Evolutionary conservation across 2,888 invertebrate species (phyloP), one percentile per base, ranked within the genome.

Genomic region (Teleogryllus oceanicus): DNA sequence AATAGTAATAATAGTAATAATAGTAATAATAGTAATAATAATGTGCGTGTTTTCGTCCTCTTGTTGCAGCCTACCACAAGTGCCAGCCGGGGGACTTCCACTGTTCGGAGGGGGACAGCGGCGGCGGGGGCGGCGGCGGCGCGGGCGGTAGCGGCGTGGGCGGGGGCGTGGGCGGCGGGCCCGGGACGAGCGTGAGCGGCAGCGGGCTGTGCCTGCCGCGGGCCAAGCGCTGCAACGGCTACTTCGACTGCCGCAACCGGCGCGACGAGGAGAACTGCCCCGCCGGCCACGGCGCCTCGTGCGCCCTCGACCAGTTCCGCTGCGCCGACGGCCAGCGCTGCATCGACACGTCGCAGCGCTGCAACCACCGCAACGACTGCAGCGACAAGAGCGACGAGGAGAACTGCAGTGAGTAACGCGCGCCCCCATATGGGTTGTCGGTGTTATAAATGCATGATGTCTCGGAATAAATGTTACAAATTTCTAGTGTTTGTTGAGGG

Each of bases 321-420:
- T 96, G 96, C 87, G 92, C 92, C 83, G 91, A 92, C 84, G 94
- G 94, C 75, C 91, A 91, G 85, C 92, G 93, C 84, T 97, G 96
- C 87, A 91, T 96, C 83, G 96, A 96, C 85, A 86, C 90, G 24
- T 88, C 89, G 83, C 91, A 92, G 84, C 93, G 93, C 86, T 97
- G 96, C 87, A 96, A 97, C 88, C 95, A 96, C 87, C 93, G 92
- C 86, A 94, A 95, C 87, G 96, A 97, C 88, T 97, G 96, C 85
- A 94, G 93, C 0, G 96, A 96, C 87, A 94, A 94, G 86, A 95
- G 96, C 2, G 97, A 97, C 85, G 97, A 97, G 87, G 91, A 92
- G 82, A 92, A 92, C 83, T 97, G 97, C 90, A 95, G 96, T 96
- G 87, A 91, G 93, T 92, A 84, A 49, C 11, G 21, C 50, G 37